phyloP scores from a whole-genome alignment of 2,113 vertebrate genomes.

The Perccottus glenii region DNA sequence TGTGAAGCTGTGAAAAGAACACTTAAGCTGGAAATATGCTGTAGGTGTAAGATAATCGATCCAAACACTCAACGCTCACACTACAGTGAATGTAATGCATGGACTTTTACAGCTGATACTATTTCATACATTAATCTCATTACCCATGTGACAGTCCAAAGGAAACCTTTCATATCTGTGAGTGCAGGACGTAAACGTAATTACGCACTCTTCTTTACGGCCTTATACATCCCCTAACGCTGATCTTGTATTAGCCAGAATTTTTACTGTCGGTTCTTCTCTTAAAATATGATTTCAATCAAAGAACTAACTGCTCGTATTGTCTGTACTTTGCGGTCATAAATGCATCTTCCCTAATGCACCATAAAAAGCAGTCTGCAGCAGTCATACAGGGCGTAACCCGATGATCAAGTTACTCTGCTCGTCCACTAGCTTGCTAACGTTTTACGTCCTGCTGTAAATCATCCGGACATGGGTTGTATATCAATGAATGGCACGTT shows the following conservation, averaged over 20 bases:
- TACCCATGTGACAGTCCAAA: conserved; percentile 2
- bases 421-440: conserved; percentile 43
- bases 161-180: conserved; percentile 2
- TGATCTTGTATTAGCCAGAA: background rate
- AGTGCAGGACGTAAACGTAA: conserved; percentile 3
- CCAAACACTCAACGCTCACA: conserved; percentile 1
- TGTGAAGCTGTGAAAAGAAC: background rate
- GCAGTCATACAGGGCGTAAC: conserved; percentile 31
- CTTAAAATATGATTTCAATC: conserved; percentile 14
- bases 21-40: background rate
- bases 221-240: background rate
- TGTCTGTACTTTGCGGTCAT: conserved; percentile 24
- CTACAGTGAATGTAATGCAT: background rate
- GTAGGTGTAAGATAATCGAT: conserved; percentile 2
- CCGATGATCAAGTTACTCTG: conserved; percentile 48
- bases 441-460: conserved; percentile 47
- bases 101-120: conserved; percentile 2
- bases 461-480: conserved; percentile 31
- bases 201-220: conserved; percentile 13
- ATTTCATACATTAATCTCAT: background rate
- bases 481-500: conserved; percentile 26
- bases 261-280: conserved; percentile 1
- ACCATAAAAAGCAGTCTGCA: conserved; percentile 36
- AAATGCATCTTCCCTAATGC: conserved; percentile 44
- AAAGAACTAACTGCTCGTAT: conserved; percentile 13